A percentile compares a stretch with the other conserved stretches of the same genome.
phyloP scores from a whole-genome alignment of 2,113 vertebrate genomes.

The Anhinga anhinga region DNA sequence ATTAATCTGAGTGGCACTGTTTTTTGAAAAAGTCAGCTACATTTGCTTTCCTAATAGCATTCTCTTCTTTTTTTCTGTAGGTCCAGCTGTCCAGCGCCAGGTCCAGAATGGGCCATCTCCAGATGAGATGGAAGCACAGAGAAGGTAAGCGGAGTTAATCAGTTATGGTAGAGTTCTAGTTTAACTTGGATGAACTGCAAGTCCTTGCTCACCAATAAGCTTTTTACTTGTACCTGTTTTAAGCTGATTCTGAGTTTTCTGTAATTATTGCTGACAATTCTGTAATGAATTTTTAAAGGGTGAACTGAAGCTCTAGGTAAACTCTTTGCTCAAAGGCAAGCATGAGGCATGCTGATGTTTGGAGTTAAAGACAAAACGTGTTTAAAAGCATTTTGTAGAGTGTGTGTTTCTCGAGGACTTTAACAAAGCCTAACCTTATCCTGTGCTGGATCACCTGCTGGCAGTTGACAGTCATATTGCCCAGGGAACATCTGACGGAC shows the following conservation, averaged over 20 bases:
- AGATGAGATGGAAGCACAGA: slow-evolving; percentile 91
- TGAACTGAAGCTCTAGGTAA: background rate
- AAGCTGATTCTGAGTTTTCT: background rate
- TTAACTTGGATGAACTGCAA: background rate
- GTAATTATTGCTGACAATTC: background rate
- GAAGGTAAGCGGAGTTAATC: slow-evolving; percentile 78
- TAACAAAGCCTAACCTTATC: background rate
- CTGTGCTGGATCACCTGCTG: background rate
- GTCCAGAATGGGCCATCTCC: slow-evolving; percentile 91
- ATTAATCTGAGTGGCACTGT: background rate
- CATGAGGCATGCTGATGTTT: background rate
- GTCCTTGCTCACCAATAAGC: background rate
- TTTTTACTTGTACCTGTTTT: background rate
- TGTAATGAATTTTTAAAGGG: background rate
- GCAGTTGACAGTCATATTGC: background rate
- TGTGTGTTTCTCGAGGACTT: background rate
- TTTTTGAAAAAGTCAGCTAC: background rate
- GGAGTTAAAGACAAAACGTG: background rate
- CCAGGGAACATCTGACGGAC: background rate
- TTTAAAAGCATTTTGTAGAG: background rate
- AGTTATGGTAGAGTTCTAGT: background rate
- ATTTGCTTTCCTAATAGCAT: background rate
- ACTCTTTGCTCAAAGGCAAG: background rate
- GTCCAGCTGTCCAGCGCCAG: slow-evolving; percentile 90
- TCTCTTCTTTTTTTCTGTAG: slow-evolving; percentile 68